These are phyloP conservation scores for Lutraria rhynchaena DNA, from an alignment of 1,140 invertebrate genomes.

Conservation along the genomic window DNA sequence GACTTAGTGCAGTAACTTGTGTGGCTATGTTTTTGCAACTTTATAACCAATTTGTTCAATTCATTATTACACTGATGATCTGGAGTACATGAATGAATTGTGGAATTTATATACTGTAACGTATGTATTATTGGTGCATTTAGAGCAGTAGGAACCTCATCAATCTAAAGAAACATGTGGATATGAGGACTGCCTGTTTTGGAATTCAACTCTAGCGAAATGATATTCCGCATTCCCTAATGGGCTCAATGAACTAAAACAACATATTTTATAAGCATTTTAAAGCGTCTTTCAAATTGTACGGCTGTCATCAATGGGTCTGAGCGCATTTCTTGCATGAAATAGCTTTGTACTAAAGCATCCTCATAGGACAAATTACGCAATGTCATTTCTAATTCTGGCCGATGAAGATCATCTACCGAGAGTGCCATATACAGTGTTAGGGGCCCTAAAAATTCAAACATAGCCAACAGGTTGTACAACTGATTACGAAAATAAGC, in stretches of 20 bases:
- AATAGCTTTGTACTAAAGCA: too few relatives aligned
- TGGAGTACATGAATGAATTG: constrained; percentile 14
- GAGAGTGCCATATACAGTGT: constrained; percentile 48
- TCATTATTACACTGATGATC: too few relatives aligned
- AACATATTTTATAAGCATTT: constrained; percentile 1
- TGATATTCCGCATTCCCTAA: constrained; percentile 13
- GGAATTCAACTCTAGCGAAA: constrained; percentile 33
- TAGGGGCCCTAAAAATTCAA: constrained; percentile 40
- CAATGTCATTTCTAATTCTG: constrained; percentile 14
- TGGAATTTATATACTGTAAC: constrained; percentile 1
- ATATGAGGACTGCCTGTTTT: constrained; percentile 26
- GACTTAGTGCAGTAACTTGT: constrained; percentile 13
- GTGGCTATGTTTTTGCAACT: constrained; percentile 23
- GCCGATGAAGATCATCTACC: constrained; percentile 33
- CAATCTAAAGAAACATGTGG: constrained; percentile 35
- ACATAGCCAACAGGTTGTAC: constrained; percentile 48
- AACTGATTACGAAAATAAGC: constrained; percentile 45
- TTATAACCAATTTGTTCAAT: not conserved
- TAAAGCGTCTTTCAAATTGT: constrained; percentile 31
- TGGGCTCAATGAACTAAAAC: not conserved
- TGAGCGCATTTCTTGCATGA: constrained; percentile 16
- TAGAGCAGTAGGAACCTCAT: not conserved
- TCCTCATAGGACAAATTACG: constrained; percentile 6
- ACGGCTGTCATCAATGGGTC: constrained; percentile 28
- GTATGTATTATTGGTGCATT: not conserved